Base-by-base conservation (phyloP, 2,888 invertebrate genomes). In the Formica aserva region DNA sequence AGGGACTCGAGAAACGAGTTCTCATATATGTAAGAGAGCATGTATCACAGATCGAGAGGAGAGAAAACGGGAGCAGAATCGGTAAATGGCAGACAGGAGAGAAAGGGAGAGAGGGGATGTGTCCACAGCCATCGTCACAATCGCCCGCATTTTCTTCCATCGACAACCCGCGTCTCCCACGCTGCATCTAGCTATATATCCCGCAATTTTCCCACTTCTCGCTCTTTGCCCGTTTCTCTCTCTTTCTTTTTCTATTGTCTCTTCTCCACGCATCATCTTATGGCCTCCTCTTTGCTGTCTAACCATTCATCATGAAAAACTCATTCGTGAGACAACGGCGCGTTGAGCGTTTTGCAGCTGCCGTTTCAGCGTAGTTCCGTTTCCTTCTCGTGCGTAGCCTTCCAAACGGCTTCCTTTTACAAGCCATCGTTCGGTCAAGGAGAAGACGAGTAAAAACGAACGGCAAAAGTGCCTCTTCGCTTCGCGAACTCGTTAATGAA, bases 251-350 rank as follows among this genome's bases (percentile, higher is more conserved):
- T 38, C 67, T 77, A 69, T 82, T 82, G 63, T 76, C 76, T 82
- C 75, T 71, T 41, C 22, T 66, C 48, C 81, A 65, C 63, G 66
- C 32, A 60, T 71, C 69, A 75, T 67, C 62, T 76, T 72, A 35
- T 62, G 62, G 80, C 78, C 69, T 69, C 83, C 74, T 77, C 77
- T 84, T 29, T 18, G 75, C 35, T 69, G 82, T 69, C 86, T 75
- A 83, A 88, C 87, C 82, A 66, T 71, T 55, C 65, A 35, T 80
- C 74, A 83, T 85, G 86, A 89, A 89, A 87, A 89, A 84, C 84
- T 89, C 86, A 86, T 89, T 88, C 85, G 81, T 57, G 75, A 52
- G 55, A 88, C 76, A 86, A 87, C 82, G 82, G 83, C 60, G 78
- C 84, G 78, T 63, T 65, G 67, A 82, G 29, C 77, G 77, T 82